Conservation (phyloP, 2,113 vertebrate genomes). For the Burhinus bistriatus region DNA sequence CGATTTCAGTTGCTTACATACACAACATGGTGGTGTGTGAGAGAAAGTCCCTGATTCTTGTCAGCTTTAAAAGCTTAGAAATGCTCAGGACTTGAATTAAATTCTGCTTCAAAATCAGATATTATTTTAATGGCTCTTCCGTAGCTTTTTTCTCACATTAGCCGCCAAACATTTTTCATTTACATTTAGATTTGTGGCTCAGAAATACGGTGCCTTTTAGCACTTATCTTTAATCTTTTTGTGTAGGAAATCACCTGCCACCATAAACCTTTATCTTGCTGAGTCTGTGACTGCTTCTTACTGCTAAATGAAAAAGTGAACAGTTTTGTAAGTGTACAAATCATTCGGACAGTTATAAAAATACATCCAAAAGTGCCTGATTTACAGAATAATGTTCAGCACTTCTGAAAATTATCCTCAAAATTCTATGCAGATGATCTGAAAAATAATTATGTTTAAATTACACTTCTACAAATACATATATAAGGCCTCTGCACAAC, state of each 20-base stretch:
- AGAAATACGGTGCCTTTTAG: neutral
- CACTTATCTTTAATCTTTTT: constrained; percentile 28
- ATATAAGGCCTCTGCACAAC: neutral
- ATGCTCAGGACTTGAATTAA: neutral
- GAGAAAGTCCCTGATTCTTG: neutral
- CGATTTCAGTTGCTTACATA: neutral
- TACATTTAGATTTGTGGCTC: constrained; percentile 13
- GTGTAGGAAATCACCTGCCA: constrained; percentile 11
- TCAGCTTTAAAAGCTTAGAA: constrained; percentile 31
- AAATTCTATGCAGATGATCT: neutral
- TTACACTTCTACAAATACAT: neutral
- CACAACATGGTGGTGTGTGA: neutral
- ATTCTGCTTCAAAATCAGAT: constrained; percentile 4
- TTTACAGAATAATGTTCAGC: neutral
- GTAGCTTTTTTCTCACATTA: neutral
- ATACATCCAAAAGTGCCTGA: neutral
- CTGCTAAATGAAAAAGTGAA: neutral
- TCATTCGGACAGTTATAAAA: neutral
- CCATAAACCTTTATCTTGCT: constrained; percentile 14
- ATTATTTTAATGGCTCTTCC: constrained; percentile 14
- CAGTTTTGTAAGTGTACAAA: neutral
- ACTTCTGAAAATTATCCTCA: neutral
- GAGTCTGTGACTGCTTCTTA: neutral
- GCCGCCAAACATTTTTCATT: neutral
- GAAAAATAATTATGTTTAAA: neutral